A percentile compares a stretch with the other conserved stretches of the same genome.
Conservation (phyloP, 2,113 vertebrate species). For the Excalfactoria chinensis region DNA sequence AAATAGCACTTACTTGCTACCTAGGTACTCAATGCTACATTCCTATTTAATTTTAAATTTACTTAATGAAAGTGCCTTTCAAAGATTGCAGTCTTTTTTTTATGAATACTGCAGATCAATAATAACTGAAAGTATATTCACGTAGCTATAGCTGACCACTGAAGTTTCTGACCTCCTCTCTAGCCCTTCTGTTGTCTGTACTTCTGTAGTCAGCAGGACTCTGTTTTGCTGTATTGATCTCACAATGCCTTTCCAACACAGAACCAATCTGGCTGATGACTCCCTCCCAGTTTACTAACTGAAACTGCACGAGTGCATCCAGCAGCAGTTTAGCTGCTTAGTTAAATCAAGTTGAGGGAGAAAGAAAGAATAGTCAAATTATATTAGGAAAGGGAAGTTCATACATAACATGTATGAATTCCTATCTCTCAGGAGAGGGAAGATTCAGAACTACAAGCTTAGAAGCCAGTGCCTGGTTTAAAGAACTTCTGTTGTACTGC, state of each 20-base stretch:
- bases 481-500: neutral
- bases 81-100: neutral
- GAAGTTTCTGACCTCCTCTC: neutral
- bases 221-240: constrained; percentile 12
- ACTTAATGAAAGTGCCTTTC: neutral
- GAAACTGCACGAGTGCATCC: neutral
- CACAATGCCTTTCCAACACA: constrained; percentile 26
- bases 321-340: neutral
- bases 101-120: neutral
- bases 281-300: constrained; percentile 1
- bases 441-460: neutral
- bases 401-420: neutral
- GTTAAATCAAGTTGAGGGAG: neutral
- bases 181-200: neutral
- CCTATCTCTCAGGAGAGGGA: neutral
- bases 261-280: neutral
- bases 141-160: neutral
- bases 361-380: neutral
- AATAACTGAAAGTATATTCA: neutral
- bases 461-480: neutral
- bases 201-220: neutral
- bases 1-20: neutral
- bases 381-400: neutral
- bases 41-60: neutral
- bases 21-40: neutral